Base-by-base conservation (phyloP, 2,888 invertebrate species). In the Leptothorax acervorum region DNA sequence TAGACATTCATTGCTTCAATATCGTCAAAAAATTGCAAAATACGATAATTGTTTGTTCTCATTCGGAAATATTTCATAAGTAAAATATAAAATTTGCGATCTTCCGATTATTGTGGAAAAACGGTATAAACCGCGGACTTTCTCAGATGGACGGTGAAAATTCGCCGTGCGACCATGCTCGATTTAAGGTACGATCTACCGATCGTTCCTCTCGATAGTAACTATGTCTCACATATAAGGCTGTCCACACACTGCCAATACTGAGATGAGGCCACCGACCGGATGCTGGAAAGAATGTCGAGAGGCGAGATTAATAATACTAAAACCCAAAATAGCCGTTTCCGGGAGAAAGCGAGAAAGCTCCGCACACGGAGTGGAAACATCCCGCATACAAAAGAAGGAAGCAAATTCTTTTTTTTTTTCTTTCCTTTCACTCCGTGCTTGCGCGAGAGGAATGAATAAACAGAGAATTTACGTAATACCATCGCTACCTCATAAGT, bases 281-380 rank as follows among this genome's bases (percentile, higher is more conserved):
- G 60, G 79, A 73, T 48, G 62, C 87, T 74, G 75, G 53, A 39
- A 31, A 82, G 63, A 82, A 81, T 73, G 68, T 51, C 74, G 82
- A 53, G 82, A 62, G 63, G 70, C 88, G 90, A 90, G 84, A 90
- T 90, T 87, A 82, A 82, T 92, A 92, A 93, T 93, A 93, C 93
- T 93, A 93, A 93, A 94, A 93, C 92, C 94, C 93, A 94, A 94
- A 94, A 93, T 93, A 92, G 85, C 87, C 84, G 83, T 88, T 86
- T 81, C 82, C 76, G 45, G 74, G 31, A 70, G 28, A 60, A 51
- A 68, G 42, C 51, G 53, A 51, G 42, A 57, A n/a, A 55, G 28
- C 62, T 60, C 62, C 71, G 51, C 53, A 18, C 62, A 82, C 70
- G 81, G 81, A 68, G 68, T n/a, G 68, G 23, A 31, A 55, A 60